These are phyloP conservation scores for Gambelia wislizenii DNA, from an alignment of 2,797 vertebrate species.

Conservation along the genomic window DNA sequence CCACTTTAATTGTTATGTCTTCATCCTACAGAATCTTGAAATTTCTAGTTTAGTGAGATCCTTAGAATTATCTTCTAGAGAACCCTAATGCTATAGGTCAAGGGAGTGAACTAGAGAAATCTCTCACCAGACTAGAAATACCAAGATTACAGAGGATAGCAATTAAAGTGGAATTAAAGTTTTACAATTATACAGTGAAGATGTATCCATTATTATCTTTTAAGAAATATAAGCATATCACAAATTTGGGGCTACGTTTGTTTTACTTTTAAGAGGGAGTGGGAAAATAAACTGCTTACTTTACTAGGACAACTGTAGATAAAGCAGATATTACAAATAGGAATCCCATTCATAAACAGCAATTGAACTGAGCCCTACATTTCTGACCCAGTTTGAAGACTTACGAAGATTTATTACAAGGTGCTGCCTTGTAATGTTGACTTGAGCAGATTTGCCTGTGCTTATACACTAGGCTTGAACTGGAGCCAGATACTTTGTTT, in stretches of 20 bases:
- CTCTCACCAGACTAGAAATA: too few species aligned
- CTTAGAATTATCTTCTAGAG: too few species aligned
- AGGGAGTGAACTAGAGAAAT: too few species aligned
- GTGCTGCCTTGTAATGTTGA: slow-evolving; percentile 15
- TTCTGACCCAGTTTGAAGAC: not conserved
- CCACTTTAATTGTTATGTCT: too few species aligned
- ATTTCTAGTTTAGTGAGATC: too few species aligned
- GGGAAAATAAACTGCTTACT: not conserved
- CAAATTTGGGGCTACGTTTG: not conserved
- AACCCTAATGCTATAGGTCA: too few species aligned
- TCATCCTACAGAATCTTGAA: too few species aligned
- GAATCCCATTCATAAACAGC: not conserved
- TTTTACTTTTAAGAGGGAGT: not conserved
- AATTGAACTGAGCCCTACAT: slow-evolving; percentile 27
- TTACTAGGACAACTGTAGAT: not conserved
- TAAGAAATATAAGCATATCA: not conserved
- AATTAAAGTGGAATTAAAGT: too few species aligned
- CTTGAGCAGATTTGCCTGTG: slow-evolving; percentile 17
- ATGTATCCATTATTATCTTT: not conserved
- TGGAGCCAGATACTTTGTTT: slow-evolving; percentile 28
- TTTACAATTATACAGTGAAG: too few species aligned
- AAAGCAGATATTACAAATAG: not conserved
- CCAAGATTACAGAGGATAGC: too few species aligned
- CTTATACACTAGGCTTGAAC: slow-evolving; percentile 32
- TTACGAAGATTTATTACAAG: slow-evolving; percentile 3